phyloP scores from a whole-genome alignment of 2,113 vertebrate genomes.

The Emydocephalus ijimae region DNA sequence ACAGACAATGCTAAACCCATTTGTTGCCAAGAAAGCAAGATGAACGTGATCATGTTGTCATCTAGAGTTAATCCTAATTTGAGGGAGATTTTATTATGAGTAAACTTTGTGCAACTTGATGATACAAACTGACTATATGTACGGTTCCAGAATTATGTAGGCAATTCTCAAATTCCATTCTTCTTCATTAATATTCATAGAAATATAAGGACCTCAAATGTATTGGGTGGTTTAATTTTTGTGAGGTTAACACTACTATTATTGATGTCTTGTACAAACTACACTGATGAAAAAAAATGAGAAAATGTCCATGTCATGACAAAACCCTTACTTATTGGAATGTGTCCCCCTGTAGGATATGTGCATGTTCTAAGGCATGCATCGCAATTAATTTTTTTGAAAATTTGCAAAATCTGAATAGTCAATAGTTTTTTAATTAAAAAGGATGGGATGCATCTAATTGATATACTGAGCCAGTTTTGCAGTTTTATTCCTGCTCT shows the following conservation, averaged over 20 bases:
- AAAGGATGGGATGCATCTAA: neutral
- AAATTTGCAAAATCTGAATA: neutral
- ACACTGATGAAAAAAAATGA: neutral
- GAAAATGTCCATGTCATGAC: neutral
- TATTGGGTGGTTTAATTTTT: neutral
- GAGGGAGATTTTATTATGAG: conserved; percentile 8
- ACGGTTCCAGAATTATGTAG: neutral
- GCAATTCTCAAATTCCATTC: neutral
- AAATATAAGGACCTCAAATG: neutral
- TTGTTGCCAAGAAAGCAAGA: neutral
- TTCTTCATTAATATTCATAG: neutral
- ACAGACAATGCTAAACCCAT: neutral
- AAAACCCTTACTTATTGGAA: neutral
- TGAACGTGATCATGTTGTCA: neutral
- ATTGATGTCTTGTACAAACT: neutral
- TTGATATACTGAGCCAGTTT: neutral
- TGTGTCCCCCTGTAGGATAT: neutral
- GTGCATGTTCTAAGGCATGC: neutral
- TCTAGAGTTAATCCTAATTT: neutral
- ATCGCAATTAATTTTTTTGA: neutral
- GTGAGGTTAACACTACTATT: neutral
- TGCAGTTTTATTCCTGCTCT: neutral
- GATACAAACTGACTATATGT: neutral
- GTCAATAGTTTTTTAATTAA: neutral
- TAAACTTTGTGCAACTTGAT: neutral